Conservation (phyloP, 1,140 invertebrate genomes). For the Drosophila seguyi region DNA sequence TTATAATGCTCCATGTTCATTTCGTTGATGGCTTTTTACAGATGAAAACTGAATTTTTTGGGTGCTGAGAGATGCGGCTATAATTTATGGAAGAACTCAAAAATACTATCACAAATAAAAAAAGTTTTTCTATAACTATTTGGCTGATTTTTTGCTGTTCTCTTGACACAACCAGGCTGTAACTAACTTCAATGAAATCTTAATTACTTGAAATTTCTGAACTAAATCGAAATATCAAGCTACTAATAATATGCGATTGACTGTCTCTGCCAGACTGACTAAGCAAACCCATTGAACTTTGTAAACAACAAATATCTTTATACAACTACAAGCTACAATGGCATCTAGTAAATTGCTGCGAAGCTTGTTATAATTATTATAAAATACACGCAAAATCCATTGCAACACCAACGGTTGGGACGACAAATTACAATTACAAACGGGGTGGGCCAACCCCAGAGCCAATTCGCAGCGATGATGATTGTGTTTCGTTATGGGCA, state of each 20-base stretch:
- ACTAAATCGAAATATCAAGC: background rate
- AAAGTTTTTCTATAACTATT: background rate
- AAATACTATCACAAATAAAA: background rate
- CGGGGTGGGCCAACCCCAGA: constrained; percentile 55
- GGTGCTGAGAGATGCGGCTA: constrained; percentile 5
- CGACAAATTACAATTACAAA: constrained; percentile 70
- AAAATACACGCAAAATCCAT: constrained; percentile 57
- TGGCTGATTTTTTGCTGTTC: background rate
- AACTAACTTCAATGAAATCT: background rate
- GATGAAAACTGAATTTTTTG: background rate
- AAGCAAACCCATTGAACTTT: constrained; percentile 23
- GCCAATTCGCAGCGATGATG: constrained; percentile 38
- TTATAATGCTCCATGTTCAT: constrained; percentile 39
- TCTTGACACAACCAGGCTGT: background rate
- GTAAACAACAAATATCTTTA: constrained; percentile 30
- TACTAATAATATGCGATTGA: background rate
- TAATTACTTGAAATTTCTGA: background rate
- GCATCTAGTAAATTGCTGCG: constrained; percentile 64
- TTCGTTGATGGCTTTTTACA: constrained; percentile 23
- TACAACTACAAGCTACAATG: constrained; percentile 27
- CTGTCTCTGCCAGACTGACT: constrained; percentile 15
- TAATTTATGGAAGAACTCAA: constrained; percentile 28
- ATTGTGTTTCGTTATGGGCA: constrained; percentile 52
- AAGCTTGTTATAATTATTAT: constrained; percentile 76
- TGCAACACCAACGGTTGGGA: constrained; percentile 32